phyloP scores from a whole-genome alignment of 1,140 invertebrate genomes.

The Zaprionus ghesquierei region DNA sequence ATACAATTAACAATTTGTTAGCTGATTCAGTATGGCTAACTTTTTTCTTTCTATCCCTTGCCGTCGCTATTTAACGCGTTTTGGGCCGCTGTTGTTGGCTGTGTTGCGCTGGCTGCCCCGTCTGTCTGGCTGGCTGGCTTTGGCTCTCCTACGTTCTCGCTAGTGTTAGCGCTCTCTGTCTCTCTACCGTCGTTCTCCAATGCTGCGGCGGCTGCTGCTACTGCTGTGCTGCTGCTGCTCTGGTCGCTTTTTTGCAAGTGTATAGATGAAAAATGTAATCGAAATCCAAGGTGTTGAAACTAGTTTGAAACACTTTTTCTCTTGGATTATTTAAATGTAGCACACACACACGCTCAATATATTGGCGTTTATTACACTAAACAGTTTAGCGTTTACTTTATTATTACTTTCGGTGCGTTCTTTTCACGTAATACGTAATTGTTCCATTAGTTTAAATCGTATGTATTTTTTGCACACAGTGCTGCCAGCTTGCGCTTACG shows the following conservation, averaged over 20 bases:
- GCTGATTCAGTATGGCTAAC: conserved; percentile 26
- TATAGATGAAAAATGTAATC: conserved; percentile 68
- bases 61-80: conserved; percentile 46
- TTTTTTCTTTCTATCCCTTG: conserved; percentile 33
- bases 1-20: conserved; percentile 37
- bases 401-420: conserved; percentile 63
- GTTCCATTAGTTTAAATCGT: conserved; percentile 75
- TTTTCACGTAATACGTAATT: conserved; percentile 80
- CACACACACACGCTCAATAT: conserved; percentile 57
- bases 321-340: conserved; percentile 32
- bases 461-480: conserved; percentile 76
- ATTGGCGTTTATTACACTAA: conserved; percentile 37
- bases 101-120: conserved; percentile 67
- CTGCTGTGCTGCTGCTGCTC: conserved; percentile 33
- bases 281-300: conserved; percentile 61
- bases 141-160: conserved; percentile 56
- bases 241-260: conserved; percentile 69
- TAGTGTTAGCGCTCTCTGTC: conserved; percentile 51
- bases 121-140: conserved; percentile 40
- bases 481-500: conserved; percentile 50
- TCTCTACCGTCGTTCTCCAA: conserved; percentile 49
- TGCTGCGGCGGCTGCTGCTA: conserved; percentile 35
- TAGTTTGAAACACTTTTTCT: conserved; percentile 62
- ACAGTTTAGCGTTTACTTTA: conserved; percentile 36
- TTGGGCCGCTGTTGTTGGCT: conserved; percentile 46